phyloP scores from a whole-genome alignment of 2,797 vertebrate genomes.

The Enteromius mattozi region DNA sequence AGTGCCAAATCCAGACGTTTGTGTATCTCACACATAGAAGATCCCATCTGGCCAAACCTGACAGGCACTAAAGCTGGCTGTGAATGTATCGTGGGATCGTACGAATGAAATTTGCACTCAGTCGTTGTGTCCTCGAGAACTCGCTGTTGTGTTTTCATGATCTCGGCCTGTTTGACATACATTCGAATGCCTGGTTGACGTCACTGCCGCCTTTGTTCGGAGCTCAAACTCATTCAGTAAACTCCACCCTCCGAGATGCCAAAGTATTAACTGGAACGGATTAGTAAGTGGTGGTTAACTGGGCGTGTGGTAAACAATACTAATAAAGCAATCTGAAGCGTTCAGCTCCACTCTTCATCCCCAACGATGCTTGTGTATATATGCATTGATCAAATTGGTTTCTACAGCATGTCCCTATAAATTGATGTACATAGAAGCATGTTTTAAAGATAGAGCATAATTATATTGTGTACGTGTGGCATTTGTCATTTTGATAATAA shows the following conservation, averaged over 20 bases:
- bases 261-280: slow-evolving; percentile 62
- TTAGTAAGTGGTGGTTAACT: slow-evolving; percentile 7
- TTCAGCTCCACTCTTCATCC: slow-evolving; percentile 62
- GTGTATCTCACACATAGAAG: not conserved
- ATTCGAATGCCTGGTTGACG: slow-evolving; percentile 38
- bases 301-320: slow-evolving; percentile 16
- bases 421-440: slow-evolving; percentile 88
- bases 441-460: slow-evolving; percentile 78
- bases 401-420: slow-evolving; percentile 86
- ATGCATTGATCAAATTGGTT: slow-evolving; percentile 73
- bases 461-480: slow-evolving; percentile 81
- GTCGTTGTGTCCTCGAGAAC: not conserved
- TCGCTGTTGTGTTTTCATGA: not conserved
- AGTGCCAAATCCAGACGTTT: slow-evolving; percentile 35
- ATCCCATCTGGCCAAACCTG: not conserved
- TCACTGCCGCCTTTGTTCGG: slow-evolving; percentile 55
- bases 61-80: slow-evolving; percentile 38
- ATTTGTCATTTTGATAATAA: slow-evolving; percentile 84
- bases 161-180: not conserved
- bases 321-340: slow-evolving; percentile 57
- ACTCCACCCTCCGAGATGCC: slow-evolving; percentile 60
- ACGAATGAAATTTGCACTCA: slow-evolving; percentile 26
- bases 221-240: slow-evolving; percentile 47
- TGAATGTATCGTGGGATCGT: slow-evolving; percentile 40
- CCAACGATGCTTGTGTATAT: slow-evolving; percentile 68